Evolutionary conservation across 2,888 invertebrate genomes (phyloP).

Genomic region (Drosophila sordidula): DNA sequence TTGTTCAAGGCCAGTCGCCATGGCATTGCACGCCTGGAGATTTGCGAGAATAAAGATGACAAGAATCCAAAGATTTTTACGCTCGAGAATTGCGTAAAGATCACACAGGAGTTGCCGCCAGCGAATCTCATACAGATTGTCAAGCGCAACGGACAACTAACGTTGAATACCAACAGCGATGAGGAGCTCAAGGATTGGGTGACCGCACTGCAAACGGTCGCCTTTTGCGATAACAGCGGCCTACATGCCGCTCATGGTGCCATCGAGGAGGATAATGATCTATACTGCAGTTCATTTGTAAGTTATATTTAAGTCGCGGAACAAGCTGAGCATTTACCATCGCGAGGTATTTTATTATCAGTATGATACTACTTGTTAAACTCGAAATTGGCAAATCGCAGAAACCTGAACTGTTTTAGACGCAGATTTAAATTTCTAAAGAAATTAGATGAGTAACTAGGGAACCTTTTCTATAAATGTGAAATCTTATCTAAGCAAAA

Average conservation of each 20-base stretch:
- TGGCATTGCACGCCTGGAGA: constrained; percentile 93
- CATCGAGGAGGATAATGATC: constrained; percentile 94
- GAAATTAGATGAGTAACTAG: too few species aligned
- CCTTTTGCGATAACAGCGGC: constrained; percentile 89
- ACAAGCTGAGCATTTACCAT: neutral
- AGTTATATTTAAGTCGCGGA: constrained; percentile 32
- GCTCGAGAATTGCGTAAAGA: constrained; percentile 94
- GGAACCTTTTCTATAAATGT: too few species aligned
- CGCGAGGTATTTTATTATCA: neutral
- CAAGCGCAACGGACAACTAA: constrained; percentile 90
- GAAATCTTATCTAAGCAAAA: too few species aligned
- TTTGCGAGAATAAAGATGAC: constrained; percentile 93
- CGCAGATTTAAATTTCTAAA: too few species aligned
- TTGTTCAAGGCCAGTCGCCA: constrained; percentile 93
- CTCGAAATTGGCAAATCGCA: too few species aligned
- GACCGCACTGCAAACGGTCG: constrained; percentile 91
- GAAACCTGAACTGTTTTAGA: too few species aligned
- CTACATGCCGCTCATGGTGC: constrained; percentile 82
- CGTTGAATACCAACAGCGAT: constrained; percentile 87
- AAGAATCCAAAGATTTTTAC: constrained; percentile 91
- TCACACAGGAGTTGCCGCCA: constrained; percentile 88
- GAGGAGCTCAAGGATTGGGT: constrained; percentile 92
- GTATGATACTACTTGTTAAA: too few species aligned
- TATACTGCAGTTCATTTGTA: constrained; percentile 92
- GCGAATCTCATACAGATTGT: constrained; percentile 89